Percentiles rank a stretch among this genome's conserved stretches.
Evolutionary conservation across 2,888 invertebrate species (phyloP).

Genomic region (Dicyrtomina minuta): DNA sequence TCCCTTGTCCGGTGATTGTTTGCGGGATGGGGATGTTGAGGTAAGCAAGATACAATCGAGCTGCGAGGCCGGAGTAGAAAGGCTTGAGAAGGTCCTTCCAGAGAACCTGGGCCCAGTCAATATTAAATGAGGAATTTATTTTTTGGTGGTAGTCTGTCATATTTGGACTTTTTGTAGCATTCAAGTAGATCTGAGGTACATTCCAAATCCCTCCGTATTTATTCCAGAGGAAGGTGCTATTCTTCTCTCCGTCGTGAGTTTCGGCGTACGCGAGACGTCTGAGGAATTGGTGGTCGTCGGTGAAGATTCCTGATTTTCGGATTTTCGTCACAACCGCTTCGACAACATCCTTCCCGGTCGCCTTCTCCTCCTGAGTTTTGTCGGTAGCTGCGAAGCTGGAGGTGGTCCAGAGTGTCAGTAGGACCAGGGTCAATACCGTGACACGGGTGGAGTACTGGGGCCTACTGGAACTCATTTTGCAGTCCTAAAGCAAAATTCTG

Average conservation of each 20-base stretch:
- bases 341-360: slow-evolving; percentile 35
- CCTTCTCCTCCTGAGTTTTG: slow-evolving; percentile 14
- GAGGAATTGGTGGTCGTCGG: slow-evolving; percentile 23
- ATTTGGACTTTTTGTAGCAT: not conserved
- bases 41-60: slow-evolving; percentile 29
- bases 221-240: not conserved
- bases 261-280: slow-evolving; percentile 29
- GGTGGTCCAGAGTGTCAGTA: too few species aligned
- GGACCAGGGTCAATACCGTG: too few species aligned
- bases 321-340: slow-evolving; percentile 31
- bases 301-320: not conserved
- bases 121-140: slow-evolving; percentile 22
- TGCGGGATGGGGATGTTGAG: slow-evolving; percentile 27
- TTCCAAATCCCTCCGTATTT: slow-evolving; percentile 30
- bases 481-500: too few species aligned
- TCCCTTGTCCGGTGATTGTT: slow-evolving; percentile 31
- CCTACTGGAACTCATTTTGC: too few species aligned
- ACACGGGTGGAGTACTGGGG: too few species aligned
- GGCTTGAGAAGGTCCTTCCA: slow-evolving; percentile 30
- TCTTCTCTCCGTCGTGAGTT: slow-evolving; percentile 13
- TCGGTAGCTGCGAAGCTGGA: slow-evolving; percentile 4
- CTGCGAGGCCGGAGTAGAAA: slow-evolving; percentile 40
- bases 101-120: slow-evolving; percentile 23
- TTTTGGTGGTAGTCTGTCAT: slow-evolving; percentile 1
- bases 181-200: not conserved